Evolutionary conservation across 2,113 vertebrate species (phyloP), one percentile per base, ranked within the genome.

Genomic region (Austrofundulus limnaeus): DNA sequence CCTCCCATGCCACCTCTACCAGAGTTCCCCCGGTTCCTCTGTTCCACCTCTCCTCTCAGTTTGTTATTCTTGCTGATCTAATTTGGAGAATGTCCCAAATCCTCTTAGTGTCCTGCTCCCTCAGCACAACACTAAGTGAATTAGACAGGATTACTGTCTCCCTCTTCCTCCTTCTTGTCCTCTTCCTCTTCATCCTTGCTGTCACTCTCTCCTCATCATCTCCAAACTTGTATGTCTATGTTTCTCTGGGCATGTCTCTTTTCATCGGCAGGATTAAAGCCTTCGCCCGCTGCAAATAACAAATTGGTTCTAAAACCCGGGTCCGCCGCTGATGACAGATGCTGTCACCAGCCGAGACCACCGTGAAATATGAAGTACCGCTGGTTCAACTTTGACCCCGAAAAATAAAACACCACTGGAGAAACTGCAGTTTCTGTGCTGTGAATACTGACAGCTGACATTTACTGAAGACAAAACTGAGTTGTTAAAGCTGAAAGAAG

Each of bases 31-130:
- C 66, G 0, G 5, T 66, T 52, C 59, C 56, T 81, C 54, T 39
- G 3, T 72, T 66, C 77, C 50, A 72, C 70, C 79, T 86, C 82
- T 84, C 74, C 84, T 80, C 78, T 62, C 79, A 77, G 80, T 90
- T 90, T 88, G 90, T 93, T 93, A 92, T 92, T 93, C 91, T 92
- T 92, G 88, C 89, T 92, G 90, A 92, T 94, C 92, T 94, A 93
- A 94, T 94, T 94, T 93, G 90, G 90, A 90, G 89, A 93, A 92
- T 92, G 91, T 91, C 83, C 83, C 85, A 92, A 89, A 94, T 94
- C 93, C 92, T 93, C 93, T 94, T 94, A 94, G 74, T 69, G 83
- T 86, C 84, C 84, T 87, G 90, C 86, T 83, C 88, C 85, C 87
- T 92, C 90, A 92, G 85, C 91, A 83, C 81, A 88, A 90, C 87